Evolutionary conservation across 2,888 invertebrate species (phyloP), one percentile per base, ranked within the genome.

Genomic region (Synanthedon andrenaeformis): DNA sequence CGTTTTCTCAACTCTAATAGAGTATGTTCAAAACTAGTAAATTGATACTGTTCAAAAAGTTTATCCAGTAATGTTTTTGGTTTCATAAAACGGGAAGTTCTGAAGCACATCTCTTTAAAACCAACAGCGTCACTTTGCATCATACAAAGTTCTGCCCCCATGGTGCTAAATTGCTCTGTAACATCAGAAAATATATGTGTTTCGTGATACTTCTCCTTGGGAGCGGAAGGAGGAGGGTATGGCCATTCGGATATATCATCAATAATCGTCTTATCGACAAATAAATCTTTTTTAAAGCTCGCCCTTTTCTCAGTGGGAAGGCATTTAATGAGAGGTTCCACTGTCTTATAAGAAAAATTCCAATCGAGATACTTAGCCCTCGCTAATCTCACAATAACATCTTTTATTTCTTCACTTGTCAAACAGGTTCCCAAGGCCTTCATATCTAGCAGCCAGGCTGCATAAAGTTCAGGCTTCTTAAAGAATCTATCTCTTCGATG

Each of bases 11-110:
- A 61, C 14, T 82, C 79, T 4, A 61, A 64, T 13, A 79, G 68
- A 2, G 78, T 69, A 13, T 65, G 63, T 0, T 72, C 67, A 48
- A 82, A 83, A 23, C 70, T 68, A 0, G 56, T 56, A 50, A 80
- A 77, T 2, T 82, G 69, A 56, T 70, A 82, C 49, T 72, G 66
- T 52, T 80, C 72, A 49, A 75, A 83, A 14, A 83, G 57, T 17
- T 64, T 58, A 51, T 82, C 76, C 10, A 83, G 59, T 35, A 65
- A 59, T 3, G 76, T 63, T 51, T 64, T 58, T 11, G 13, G 45
- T 45, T 45, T 45, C 6, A 45, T 8, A 45, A 13, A 5, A 49
- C 49, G 6, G 13, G 10, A 1, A 3, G 0, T 49, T 49, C 11
- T 19, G 23, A 49, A 4, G 5, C 0, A 19, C 11, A 5, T 2